Conservation (phyloP, 2,888 invertebrate genomes). For the Dynastes grantii region DNA sequence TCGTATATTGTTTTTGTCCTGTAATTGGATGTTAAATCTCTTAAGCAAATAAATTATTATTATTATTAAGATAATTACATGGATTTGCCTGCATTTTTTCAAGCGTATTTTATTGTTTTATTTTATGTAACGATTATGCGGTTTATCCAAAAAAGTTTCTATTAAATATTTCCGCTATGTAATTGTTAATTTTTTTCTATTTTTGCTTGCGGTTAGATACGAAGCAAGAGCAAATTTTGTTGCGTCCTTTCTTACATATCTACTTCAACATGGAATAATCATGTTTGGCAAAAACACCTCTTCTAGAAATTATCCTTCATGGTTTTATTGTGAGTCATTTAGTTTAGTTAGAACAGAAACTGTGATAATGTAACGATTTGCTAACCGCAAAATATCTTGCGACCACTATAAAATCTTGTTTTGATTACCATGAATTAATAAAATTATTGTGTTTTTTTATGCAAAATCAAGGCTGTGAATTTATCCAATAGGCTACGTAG, state of each 20-base stretch:
- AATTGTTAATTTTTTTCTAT: neutral
- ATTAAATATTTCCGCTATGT: conserved; percentile 1
- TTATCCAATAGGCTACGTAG: no score
- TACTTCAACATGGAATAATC: neutral
- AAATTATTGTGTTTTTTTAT: no score
- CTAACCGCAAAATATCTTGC: neutral
- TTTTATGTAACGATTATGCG: conserved; percentile 11
- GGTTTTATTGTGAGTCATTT: neutral
- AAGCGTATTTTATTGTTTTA: neutral
- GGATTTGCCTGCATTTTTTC: neutral
- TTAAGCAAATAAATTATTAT: no score
- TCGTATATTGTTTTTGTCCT: no score
- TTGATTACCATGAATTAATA: no score
- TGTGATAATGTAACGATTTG: neutral
- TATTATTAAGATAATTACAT: no score
- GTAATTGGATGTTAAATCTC: no score
- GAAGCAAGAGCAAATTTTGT: neutral
- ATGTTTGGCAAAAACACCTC: neutral
- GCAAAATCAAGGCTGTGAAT: no score
- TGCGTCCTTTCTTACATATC: neutral
- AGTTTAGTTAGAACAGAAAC: neutral
- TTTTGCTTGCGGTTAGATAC: conserved; percentile 3
- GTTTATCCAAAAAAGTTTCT: neutral
- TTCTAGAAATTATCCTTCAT: neutral
- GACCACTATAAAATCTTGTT: no score